These are phyloP conservation scores for Malacoraja senta DNA, from an alignment of 2,797 vertebrate species.

Conservation along the genomic window DNA sequence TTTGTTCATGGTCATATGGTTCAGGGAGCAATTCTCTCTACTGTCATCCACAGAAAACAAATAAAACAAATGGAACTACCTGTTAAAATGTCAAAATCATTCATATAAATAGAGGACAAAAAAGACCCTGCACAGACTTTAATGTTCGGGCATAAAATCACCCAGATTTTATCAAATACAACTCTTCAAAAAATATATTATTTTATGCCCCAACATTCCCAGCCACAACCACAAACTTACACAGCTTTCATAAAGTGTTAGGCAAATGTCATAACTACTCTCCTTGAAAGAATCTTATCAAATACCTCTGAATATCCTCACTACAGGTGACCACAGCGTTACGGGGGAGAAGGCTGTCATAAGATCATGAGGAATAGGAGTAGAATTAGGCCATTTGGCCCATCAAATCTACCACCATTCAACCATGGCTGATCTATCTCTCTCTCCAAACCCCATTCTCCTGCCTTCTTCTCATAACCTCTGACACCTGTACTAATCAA, in stretches of 20 bases:
- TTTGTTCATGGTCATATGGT: not conserved
- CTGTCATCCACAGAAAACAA: not conserved
- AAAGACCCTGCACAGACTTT: not conserved
- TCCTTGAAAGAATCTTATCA: not conserved
- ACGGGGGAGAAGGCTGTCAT: too few relatives aligned
- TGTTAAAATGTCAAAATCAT: not conserved
- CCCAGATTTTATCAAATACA: not conserved
- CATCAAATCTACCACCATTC: too few relatives aligned
- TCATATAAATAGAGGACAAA: not conserved
- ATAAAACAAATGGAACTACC: not conserved
- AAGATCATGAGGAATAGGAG: too few relatives aligned
- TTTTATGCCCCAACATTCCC: not conserved
- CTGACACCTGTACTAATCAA: too few relatives aligned
- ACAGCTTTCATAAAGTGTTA: not conserved
- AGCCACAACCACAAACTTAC: not conserved
- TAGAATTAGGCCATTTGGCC: too few relatives aligned
- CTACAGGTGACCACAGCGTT: too few relatives aligned
- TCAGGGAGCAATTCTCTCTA: not conserved
- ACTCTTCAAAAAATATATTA: not conserved
- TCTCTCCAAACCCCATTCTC: too few relatives aligned
- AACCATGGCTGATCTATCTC: too few relatives aligned
- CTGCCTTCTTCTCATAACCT: too few relatives aligned
- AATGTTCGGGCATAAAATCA: too few relatives aligned
- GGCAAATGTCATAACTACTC: not conserved
- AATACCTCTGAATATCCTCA: not conserved